Base-by-base conservation (phyloP, 2,113 vertebrate species). In the Osmerus mordax region DNA sequence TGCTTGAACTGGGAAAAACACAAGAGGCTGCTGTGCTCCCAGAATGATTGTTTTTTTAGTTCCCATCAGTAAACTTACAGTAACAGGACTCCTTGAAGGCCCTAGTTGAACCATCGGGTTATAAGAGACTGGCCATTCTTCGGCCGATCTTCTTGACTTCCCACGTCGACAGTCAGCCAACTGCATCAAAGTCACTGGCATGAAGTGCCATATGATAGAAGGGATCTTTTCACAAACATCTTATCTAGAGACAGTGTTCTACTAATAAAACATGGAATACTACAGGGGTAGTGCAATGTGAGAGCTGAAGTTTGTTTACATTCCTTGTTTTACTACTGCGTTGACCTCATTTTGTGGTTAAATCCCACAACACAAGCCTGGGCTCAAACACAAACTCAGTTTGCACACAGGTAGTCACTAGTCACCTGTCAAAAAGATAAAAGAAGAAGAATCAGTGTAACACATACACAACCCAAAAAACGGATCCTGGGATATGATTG, bases 41-140 rank as follows among this genome's bases (percentile, higher is more conserved):
- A 86, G 84, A 90, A 87, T 83, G 80, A 81, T 77, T 88, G 85
- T 86, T 90, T 88, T 85, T 84, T 83, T 83, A 89, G 88, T 89
- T 91, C 87, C 88, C 88, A 91, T 84, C 88, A 91, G 86, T 84
- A 74, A 88, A 79, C 84, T 82, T 80, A 87, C 88, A 88, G 88
- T 85, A 85, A 85, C 75, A 83, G 79, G 74, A 86, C 81, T 86
- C 87, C 87, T 85, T 78, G 81, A 82, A 87, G 83, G 79, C 79
- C 82, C 68, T 69, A 68, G 53, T 84, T 87, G 89, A 89, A 90
- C 90, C 89, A 88, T 87, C 71, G 77, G 82, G 85, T 85, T 88
- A 84, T 87, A 83, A 90, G 86, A 86, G 85, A 72, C 70, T 74
- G 76, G 78, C 68, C 78, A 71, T 81, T 82, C 70, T 65, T 70